Base-by-base conservation (phyloP, 1,140 invertebrate species). In the Ceratosolen solmsi region DNA sequence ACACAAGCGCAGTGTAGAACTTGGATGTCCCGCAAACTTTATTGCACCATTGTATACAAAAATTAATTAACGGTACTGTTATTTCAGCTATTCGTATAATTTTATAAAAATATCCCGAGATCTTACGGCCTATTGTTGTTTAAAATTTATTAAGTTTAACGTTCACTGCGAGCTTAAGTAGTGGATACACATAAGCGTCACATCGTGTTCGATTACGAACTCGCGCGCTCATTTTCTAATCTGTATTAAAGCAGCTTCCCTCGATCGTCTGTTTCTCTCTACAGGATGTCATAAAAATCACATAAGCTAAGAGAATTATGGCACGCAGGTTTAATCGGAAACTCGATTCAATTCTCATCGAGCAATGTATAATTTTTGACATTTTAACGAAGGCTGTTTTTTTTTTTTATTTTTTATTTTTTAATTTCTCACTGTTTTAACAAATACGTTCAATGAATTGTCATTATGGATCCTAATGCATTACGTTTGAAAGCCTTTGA, bases 1-100 rank as follows among this genome's bases (percentile, higher is more conserved):
- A 33, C 30, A 15, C 60, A 20, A 63, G 30, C 5, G 41, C 11
- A 54, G 5, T 11, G 0, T 33, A 38, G 2, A 15, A 33, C 7
- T 38, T 38, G 15, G 0, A 38, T 11, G 20, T n/a, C 36, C 5
- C 20, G 33, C 22, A n/a, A n/a, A 68, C 20, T 68, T 68, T 68
- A 68, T 68, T 38, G 63, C 38, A 38, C 36, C 63, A 68, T 68
- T 68, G 63, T 38, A 68, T 38, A 68, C 20, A 68, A 68, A 68
- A 68, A 68, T 68, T 68, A 68, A 68, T 68, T 68, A 68, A 9
- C 20, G 0, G 9, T 63, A 63, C 60, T 17, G 60, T 63, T 63
- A 33, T 25, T 9, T 63, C n/a, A 17, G 27, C 20, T 63, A 15
- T 25, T 15, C 20, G 30, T 36, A 33, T 63, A 63, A 63, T 63